A percentile compares a stretch with the other conserved stretches of the same genome.
phyloP scores from a whole-genome alignment of 2,888 invertebrate species.

The Tenodera sinensis region DNA sequence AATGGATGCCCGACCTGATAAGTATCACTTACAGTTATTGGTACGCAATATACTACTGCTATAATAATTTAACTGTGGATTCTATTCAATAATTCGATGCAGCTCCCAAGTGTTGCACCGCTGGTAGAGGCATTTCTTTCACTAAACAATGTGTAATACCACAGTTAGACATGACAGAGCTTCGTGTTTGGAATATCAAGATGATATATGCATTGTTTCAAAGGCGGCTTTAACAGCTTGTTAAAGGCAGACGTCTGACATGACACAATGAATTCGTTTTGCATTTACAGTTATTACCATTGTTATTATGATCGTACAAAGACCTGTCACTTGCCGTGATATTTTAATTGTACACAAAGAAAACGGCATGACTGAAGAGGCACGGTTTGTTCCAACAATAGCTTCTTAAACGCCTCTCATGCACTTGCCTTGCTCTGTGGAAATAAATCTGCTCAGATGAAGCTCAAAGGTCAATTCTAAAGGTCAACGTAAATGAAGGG shows the following conservation, averaged over 20 bases:
- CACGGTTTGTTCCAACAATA: not conserved
- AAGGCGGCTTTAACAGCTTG: not conserved
- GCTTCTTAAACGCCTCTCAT: not conserved
- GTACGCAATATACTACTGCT: no score
- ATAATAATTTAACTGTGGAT: no score
- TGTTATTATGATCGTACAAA: not conserved
- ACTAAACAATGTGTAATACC: not conserved
- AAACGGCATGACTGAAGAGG: not conserved
- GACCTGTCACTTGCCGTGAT: not conserved
- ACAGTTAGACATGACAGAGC: not conserved
- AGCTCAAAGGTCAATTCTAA: not conserved
- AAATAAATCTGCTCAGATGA: not conserved
- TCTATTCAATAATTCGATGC: not conserved
- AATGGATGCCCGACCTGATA: no score
- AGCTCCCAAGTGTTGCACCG: not conserved
- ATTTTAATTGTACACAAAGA: not conserved
- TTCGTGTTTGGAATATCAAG: not conserved
- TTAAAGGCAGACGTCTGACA: not conserved
- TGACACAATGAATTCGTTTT: not conserved
- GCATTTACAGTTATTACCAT: not conserved
- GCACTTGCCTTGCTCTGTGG: not conserved
- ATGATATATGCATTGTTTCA: not conserved
- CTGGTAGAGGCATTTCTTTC: not conserved
- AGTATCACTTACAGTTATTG: no score
- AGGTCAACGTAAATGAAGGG: not conserved